These are phyloP conservation scores for Piliocolobus tephrosceles DNA, from an alignment of 2,113 vertebrate genomes.

Conservation along the genomic window DNA sequence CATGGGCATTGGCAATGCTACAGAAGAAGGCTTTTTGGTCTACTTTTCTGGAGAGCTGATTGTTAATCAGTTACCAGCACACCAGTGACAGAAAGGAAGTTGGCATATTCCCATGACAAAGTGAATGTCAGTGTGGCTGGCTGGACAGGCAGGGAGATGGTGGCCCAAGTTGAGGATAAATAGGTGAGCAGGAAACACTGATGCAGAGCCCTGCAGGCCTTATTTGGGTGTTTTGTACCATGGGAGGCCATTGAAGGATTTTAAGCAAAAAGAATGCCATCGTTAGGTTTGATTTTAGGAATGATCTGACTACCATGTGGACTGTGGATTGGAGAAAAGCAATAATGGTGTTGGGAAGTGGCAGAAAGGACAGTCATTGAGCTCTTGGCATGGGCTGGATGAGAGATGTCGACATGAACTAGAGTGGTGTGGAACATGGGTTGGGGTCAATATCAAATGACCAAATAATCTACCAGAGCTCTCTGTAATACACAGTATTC, in stretches of 20 bases:
- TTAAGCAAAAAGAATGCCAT: neutral
- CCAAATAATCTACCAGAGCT: neutral
- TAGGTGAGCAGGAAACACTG: neutral
- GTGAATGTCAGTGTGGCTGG: neutral
- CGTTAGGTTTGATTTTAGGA: neutral
- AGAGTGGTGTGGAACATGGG: neutral
- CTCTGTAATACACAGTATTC: neutral
- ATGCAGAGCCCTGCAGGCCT: rapidly evolving
- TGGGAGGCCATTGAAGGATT: neutral
- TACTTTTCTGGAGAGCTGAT: neutral
- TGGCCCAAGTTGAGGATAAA: neutral
- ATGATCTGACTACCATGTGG: neutral
- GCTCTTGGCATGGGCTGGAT: neutral
- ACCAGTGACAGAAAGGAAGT: neutral
- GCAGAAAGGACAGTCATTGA: neutral
- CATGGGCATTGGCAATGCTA: neutral
- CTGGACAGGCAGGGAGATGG: neutral
- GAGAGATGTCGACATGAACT: rapidly evolving
- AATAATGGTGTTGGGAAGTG: rapidly evolving
- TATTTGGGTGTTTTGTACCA: rapidly evolving
- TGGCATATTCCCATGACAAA: neutral
- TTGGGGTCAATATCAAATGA: neutral
- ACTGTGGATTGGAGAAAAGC: neutral
- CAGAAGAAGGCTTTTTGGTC: neutral
- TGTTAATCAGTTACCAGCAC: neutral